These are phyloP conservation scores for Dicaeum eximium DNA, from an alignment of 2,113 vertebrate species.

Conservation along the genomic window DNA sequence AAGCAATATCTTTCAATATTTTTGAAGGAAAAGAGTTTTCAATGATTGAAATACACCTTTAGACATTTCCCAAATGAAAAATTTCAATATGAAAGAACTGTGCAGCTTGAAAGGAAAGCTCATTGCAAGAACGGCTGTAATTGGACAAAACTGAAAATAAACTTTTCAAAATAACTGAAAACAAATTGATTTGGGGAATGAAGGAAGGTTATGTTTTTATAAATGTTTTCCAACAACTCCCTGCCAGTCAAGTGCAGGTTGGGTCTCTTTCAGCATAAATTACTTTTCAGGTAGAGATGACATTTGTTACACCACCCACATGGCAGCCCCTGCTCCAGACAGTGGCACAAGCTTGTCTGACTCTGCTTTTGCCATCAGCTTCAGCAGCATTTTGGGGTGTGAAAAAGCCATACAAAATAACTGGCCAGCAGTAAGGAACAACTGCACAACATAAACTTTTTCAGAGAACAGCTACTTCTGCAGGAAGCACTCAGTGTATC, in stretches of 20 bases:
- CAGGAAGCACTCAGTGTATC: not conserved
- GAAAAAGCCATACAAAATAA: not conserved
- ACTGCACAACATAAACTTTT: not conserved
- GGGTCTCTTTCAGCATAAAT: not conserved
- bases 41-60: not conserved
- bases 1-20: not conserved
- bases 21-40: not conserved
- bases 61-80: not conserved
- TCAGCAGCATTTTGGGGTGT: not conserved
- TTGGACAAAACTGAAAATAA: not conserved
- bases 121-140: not conserved
- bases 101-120: not conserved
- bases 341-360: not conserved
- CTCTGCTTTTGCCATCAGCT: not conserved
- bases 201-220: not conserved
- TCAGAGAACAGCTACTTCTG: not conserved
- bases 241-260: not conserved
- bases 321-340: not conserved
- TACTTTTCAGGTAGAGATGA: not conserved
- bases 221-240: not conserved
- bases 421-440: not conserved
- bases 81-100: not conserved
- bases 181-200: not conserved
- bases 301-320: not conserved
- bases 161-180: slow-evolving; percentile 3